A percentile compares a stretch with the other conserved stretches of the same genome.
These are phyloP conservation scores for Calidris pugnax DNA, from an alignment of 2,113 vertebrate genomes.

Conservation along the genomic window DNA sequence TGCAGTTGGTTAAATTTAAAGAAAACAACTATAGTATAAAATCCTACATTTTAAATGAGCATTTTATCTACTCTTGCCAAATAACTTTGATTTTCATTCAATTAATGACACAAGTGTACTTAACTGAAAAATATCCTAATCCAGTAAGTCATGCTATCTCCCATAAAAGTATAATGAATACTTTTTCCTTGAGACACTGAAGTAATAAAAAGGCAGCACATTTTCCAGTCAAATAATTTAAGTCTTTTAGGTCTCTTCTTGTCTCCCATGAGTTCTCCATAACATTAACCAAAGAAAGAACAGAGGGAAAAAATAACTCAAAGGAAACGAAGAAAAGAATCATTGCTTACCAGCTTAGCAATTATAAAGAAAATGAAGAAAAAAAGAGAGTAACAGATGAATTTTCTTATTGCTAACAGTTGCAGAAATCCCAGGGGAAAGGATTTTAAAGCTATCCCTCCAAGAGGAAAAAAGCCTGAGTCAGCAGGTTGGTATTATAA, in stretches of 20 bases:
- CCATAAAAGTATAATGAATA: constrained; percentile 26
- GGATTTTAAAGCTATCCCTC: constrained; percentile 29
- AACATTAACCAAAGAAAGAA: constrained; percentile 52
- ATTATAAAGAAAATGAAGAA: constrained; percentile 42
- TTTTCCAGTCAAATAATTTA: constrained; percentile 62
- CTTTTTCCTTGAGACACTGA: background rate
- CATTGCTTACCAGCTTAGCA: constrained; percentile 36
- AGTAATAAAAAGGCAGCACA: constrained; percentile 37
- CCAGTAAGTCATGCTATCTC: background rate
- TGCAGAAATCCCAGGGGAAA: constrained; percentile 45
- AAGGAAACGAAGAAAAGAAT: constrained; percentile 50
- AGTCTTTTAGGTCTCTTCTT: constrained; percentile 44
- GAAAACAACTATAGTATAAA: background rate
- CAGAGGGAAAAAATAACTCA: constrained; percentile 43
- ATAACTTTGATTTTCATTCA: constrained; percentile 14
- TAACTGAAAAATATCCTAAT: constrained; percentile 18
- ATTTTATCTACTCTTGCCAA: background rate
- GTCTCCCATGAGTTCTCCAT: constrained; percentile 1
- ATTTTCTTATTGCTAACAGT: constrained; percentile 36
- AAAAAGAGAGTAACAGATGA: constrained; percentile 41
- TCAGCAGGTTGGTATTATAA: constrained; percentile 48
- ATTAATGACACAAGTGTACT: background rate
- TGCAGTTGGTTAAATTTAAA: background rate
- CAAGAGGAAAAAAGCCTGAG: constrained; percentile 31
- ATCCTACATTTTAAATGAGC: background rate